These are phyloP conservation scores for Crotalus horridus DNA, from an alignment of 2,113 vertebrate genomes.

Conservation along the genomic window DNA sequence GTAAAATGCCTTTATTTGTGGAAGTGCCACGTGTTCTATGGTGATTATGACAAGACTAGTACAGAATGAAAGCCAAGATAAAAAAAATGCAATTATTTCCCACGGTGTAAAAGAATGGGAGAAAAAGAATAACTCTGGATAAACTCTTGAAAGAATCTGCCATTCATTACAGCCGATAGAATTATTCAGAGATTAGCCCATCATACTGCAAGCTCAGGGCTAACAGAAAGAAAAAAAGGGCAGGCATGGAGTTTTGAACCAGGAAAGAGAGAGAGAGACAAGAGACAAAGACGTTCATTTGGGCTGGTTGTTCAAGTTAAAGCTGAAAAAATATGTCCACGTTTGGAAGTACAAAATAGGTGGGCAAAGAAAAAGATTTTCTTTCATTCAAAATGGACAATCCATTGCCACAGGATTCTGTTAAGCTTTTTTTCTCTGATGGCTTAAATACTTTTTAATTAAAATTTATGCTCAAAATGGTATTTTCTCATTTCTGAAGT, in stretches of 20 bases:
- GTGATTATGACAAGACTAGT: not conserved
- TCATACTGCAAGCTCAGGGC: not conserved
- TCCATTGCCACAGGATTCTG: not conserved
- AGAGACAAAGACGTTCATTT: not conserved
- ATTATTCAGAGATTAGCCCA: not conserved
- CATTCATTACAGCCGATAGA: not conserved
- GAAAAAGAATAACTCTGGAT: not conserved
- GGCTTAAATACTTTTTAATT: not conserved
- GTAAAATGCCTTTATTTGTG: not conserved
- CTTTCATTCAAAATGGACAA: not conserved
- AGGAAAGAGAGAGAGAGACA: not conserved
- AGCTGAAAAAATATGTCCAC: not conserved
- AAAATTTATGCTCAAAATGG: not conserved
- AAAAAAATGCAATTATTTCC: conserved; percentile 11
- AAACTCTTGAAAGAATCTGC: not conserved
- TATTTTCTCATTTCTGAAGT: not conserved
- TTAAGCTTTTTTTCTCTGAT: not conserved
- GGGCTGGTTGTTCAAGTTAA: not conserved
- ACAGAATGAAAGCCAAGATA: not conserved
- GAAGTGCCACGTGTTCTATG: not conserved
- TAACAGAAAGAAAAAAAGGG: too few relatives aligned
- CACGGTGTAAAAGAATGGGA: not conserved
- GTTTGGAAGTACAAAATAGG: not conserved
- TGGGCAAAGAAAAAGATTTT: not conserved
- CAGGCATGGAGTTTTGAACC: not conserved